These are phyloP conservation scores for Scrobipalpa costella DNA, from an alignment of 2,888 invertebrate species.

Conservation along the genomic window DNA sequence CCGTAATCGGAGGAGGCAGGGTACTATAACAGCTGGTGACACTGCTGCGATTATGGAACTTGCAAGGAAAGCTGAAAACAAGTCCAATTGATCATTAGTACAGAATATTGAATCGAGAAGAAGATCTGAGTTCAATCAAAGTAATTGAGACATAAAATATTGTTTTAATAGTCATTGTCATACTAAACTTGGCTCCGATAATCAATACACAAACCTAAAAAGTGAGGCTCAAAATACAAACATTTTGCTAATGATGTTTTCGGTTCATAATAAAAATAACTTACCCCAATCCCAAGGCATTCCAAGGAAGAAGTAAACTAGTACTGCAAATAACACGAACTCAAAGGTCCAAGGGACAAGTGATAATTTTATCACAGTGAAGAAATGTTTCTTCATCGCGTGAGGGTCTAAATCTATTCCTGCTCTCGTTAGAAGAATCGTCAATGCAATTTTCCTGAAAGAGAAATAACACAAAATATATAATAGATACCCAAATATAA, in stretches of 20 bases:
- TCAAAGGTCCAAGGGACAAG: slow-evolving; percentile 91
- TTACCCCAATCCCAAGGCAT: slow-evolving; percentile 87
- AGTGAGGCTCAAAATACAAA: too few species aligned
- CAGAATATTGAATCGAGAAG: too few species aligned
- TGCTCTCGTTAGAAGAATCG: slow-evolving; percentile 92
- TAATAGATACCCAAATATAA: slow-evolving; percentile 18
- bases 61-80: slow-evolving; percentile 81
- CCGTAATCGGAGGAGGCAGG: slow-evolving; percentile 88
- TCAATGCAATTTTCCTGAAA: slow-evolving; percentile 88
- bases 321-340: slow-evolving; percentile 81
- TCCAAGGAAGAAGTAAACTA: slow-evolving; percentile 84
- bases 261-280: slow-evolving; percentile 12
- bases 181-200: too few species aligned
- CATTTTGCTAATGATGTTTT: too few species aligned
- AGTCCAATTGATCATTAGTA: too few species aligned
- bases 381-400: slow-evolving; percentile 87
- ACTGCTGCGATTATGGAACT: slow-evolving; percentile 92
- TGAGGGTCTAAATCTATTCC: slow-evolving; percentile 92
- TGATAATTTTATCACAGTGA: slow-evolving; percentile 87
- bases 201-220: too few species aligned
- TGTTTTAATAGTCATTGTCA: too few species aligned
- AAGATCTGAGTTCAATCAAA: too few species aligned
- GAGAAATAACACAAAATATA: too few species aligned
- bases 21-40: slow-evolving; percentile 94
- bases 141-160: too few species aligned